Conservation (phyloP, 1,140 invertebrate genomes). For the Lordiphosa stackelbergi region DNA sequence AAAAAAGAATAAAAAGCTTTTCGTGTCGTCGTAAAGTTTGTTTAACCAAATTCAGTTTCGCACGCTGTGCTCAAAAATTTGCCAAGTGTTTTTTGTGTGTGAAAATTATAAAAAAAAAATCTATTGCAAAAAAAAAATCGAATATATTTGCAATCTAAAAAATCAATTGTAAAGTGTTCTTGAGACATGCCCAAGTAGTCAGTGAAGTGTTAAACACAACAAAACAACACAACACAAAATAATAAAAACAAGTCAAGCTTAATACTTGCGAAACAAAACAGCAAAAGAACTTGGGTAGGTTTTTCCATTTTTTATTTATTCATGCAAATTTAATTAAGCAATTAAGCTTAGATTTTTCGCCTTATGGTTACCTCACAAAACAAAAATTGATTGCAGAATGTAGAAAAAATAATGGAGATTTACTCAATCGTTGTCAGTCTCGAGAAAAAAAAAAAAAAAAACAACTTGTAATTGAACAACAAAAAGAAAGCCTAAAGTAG, state of each 20-base stretch:
- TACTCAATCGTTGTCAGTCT: slow-evolving; percentile 1
- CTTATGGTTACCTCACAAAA: slow-evolving; percentile 21
- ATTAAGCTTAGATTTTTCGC: slow-evolving; percentile 47
- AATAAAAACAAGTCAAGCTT: slow-evolving; percentile 21
- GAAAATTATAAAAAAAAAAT: slow-evolving; percentile 11
- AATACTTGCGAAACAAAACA: slow-evolving; percentile 46
- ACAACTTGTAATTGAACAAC: slow-evolving; percentile 60
- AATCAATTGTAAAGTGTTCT: slow-evolving; percentile 51
- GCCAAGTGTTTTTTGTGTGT: background rate
- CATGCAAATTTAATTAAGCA: slow-evolving; percentile 73
- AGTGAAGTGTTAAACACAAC: slow-evolving; percentile 50
- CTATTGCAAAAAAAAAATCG: slow-evolving; percentile 13
- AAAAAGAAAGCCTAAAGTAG: slow-evolving; percentile 39
- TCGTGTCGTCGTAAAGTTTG: slow-evolving; percentile 28
- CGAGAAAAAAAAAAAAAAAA: no score
- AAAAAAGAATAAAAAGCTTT: slow-evolving; percentile 19
- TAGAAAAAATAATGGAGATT: slow-evolving; percentile 7
- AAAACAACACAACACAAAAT: slow-evolving; percentile 41
- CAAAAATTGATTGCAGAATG: slow-evolving; percentile 23
- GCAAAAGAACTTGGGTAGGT: slow-evolving; percentile 72
- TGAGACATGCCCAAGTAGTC: slow-evolving; percentile 48
- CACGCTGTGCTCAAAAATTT: slow-evolving; percentile 2
- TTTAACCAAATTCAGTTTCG: slow-evolving; percentile 1
- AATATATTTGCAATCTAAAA: slow-evolving; percentile 25
- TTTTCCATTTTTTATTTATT: slow-evolving; percentile 35